These are phyloP conservation scores for Uropetala carovei DNA, from an alignment of 2,888 invertebrate species.

Conservation along the genomic window DNA sequence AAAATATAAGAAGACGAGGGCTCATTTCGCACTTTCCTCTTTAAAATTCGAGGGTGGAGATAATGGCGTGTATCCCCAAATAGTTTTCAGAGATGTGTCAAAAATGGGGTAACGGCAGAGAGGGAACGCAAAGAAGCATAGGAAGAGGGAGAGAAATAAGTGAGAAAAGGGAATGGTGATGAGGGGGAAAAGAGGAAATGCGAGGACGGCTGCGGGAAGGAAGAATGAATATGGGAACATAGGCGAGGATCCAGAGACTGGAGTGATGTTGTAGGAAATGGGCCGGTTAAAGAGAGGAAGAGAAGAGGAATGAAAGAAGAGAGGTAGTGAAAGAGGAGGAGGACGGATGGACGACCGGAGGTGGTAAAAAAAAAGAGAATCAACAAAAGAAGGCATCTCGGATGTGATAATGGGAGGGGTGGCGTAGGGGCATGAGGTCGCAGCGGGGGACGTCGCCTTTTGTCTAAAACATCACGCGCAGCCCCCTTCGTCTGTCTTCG, in stretches of 20 bases:
- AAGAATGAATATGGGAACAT: conserved; percentile 25
- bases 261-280: neutral
- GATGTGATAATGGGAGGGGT: conserved; percentile 17
- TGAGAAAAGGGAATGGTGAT: neutral
- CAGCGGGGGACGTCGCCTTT: neutral
- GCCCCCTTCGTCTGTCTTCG: neutral
- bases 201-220: neutral
- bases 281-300: neutral
- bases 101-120: neutral
- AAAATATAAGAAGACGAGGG: neutral
- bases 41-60: neutral
- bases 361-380: neutral
- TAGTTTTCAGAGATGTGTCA: neutral
- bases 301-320: neutral
- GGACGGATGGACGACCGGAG: neutral
- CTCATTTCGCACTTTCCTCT: neutral
- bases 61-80: neutral
- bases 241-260: neutral
- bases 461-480: conserved; percentile 22
- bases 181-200: neutral
- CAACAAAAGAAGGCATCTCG: neutral
- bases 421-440: conserved; percentile 1
- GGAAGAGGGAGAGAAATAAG: neutral
- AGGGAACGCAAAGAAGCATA: neutral
- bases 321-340: neutral